Base-by-base conservation (phyloP, 1,140 invertebrate genomes). In the Sarcophaga peregrina region DNA sequence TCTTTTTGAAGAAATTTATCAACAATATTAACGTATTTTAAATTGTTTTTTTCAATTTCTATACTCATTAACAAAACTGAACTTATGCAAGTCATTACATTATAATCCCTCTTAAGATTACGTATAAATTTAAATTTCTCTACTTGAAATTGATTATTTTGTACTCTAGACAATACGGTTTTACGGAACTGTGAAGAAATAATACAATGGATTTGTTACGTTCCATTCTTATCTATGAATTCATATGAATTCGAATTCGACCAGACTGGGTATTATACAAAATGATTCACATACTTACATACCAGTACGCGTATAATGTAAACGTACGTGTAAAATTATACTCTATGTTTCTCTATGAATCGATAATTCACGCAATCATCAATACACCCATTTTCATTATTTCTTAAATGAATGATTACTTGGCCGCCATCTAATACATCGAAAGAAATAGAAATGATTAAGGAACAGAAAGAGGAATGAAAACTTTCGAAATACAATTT, bases 81-180 rank as follows among this genome's bases (percentile, higher is more conserved):
- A 37, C 25, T 37, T 37, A 37, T 37, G 25, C 25, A 37, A 37
- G 25, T 37, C 25, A 37, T 37, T 37, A 37, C 25, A 37, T 37
- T 58, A n/a, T 58, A 58, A 58, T 58, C 54, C 54, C 54, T n/a
- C 54, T 58, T 58, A 58, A 58, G 54, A 58, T 58, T 58, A 15
- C 54, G 54, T n/a, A 58, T 58, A 58, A 58, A 58, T 58, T 58
- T 58, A 58, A 58, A 58, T 58, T 58, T 58, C 54, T 58, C 15
- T 58, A 58, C n/a, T 58, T 11, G 9, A 58, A 58, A 58, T 58
- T 58, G 54, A 58, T 58, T 58, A 58, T 58, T 58, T 58, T 58
- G 10, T 58, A 58, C 54, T n/a, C 3, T 58, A 58, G 54, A 58
- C 54, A 15, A 0, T 15, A 15, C 54, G 54, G 25, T 37, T 37